Conservation (phyloP, 30 jellyfish, hydroid and myxozoan species). For the Mastigias papua region DNA sequence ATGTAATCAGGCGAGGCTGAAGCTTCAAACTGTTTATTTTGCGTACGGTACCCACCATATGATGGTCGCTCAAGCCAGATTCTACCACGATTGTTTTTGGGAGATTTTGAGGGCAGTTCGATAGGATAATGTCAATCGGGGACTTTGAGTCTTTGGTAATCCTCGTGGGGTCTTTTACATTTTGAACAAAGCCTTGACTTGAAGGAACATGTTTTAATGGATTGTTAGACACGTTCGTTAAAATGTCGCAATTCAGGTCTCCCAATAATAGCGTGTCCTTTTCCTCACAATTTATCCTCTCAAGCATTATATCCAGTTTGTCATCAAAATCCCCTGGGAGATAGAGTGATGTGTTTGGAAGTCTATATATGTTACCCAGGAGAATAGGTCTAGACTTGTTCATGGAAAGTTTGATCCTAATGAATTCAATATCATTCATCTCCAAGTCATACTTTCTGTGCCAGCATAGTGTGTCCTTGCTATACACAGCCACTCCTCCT, state of each 20-base stretch:
- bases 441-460: constrained; percentile 52
- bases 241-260: constrained; percentile 46
- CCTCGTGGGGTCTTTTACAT: constrained; percentile 26
- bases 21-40: constrained; percentile 43
- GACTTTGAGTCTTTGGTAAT: constrained; percentile 9
- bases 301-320: constrained; percentile 37
- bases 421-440: constrained; percentile 46
- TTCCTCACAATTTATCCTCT: constrained; percentile 33
- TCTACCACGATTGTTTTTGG: constrained; percentile 10
- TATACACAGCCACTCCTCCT: constrained; percentile 63
- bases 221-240: constrained; percentile 19
- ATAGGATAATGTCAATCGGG: constrained; percentile 11
- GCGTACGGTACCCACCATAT: constrained; percentile 44
- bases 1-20: constrained; percentile 11
- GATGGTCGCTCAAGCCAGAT: constrained; percentile 26
- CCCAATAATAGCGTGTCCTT: constrained; percentile 33
- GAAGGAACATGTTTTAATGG: constrained; percentile 22
- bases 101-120: constrained; percentile 30
- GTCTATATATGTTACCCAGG: constrained; percentile 41
- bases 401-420: constrained; percentile 38
- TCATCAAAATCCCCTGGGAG: constrained; percentile 45
- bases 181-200: neutral
- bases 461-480: constrained; percentile 21
- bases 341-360: constrained; percentile 39
- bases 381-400: constrained; percentile 45